phyloP scores from a whole-genome alignment of 2,113 vertebrate species.

The Vidua macroura region DNA sequence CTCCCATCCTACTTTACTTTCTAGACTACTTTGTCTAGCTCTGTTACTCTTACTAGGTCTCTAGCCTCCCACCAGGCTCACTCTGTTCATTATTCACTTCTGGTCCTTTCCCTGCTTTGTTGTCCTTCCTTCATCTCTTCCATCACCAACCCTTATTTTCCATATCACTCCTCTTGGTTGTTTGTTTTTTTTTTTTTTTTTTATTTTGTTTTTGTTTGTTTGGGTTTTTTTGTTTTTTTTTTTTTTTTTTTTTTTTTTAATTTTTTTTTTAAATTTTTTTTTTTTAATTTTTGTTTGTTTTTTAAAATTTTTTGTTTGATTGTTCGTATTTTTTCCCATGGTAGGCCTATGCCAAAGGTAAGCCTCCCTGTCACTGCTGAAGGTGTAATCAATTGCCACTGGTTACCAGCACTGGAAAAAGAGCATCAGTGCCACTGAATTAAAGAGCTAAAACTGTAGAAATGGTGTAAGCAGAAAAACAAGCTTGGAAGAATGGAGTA shows the following conservation, averaged over 20 bases:
- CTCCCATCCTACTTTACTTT: background rate
- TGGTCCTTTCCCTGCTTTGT: background rate
- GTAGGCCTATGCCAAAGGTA: background rate
- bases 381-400: background rate
- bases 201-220: background rate
- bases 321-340: background rate
- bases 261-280: no score
- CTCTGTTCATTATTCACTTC: background rate
- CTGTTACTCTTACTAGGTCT: background rate
- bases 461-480: background rate
- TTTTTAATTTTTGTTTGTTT: background rate
- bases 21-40: background rate
- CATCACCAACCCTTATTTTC: background rate
- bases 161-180: accelerated
- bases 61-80: background rate
- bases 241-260: no score
- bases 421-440: background rate
- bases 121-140: background rate
- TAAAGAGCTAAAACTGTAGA: background rate
- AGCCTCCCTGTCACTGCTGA: background rate
- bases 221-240: no score
- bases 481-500: background rate
- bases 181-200: background rate
- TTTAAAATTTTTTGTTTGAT: background rate
- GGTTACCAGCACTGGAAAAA: background rate